A percentile compares a stretch with the other conserved stretches of the same genome.
These are phyloP conservation scores for Drosophila percnosoma DNA, from an alignment of 2,888 invertebrate species.

Conservation along the genomic window DNA sequence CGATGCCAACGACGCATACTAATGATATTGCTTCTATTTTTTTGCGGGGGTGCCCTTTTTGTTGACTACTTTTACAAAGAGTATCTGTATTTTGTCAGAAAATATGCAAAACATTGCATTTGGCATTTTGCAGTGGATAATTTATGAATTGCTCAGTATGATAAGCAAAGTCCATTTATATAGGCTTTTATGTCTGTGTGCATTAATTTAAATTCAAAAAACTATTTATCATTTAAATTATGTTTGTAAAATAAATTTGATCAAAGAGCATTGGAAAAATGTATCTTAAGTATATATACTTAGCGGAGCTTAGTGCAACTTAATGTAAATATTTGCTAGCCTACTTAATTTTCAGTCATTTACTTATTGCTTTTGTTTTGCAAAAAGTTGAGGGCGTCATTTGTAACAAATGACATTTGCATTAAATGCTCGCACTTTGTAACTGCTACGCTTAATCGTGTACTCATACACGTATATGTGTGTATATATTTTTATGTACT, in stretches of 20 bases:
- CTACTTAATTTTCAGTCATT: not conserved
- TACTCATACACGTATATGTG: constrained; percentile 5
- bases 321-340: not conserved
- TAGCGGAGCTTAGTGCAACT: not conserved
- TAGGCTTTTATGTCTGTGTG: not conserved
- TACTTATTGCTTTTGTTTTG: not conserved
- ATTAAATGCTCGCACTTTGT: constrained; percentile 57
- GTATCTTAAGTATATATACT: not conserved
- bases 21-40: constrained; percentile 59
- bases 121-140: constrained; percentile 5
- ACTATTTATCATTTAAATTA: not conserved
- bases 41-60: not conserved
- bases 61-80: not conserved
- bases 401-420: constrained; percentile 72
- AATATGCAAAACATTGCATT: constrained; percentile 5
- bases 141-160: not conserved
- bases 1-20: constrained; percentile 63
- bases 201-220: not conserved
- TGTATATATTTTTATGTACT: constrained; percentile 4
- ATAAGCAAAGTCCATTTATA: not conserved
- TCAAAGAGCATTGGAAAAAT: not conserved
- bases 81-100: constrained; percentile 6
- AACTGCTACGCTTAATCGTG: constrained; percentile 45
- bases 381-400: constrained; percentile 54
- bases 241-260: not conserved